phyloP scores from a whole-genome alignment of 2,888 invertebrate species.

The Brenthis hecate region DNA sequence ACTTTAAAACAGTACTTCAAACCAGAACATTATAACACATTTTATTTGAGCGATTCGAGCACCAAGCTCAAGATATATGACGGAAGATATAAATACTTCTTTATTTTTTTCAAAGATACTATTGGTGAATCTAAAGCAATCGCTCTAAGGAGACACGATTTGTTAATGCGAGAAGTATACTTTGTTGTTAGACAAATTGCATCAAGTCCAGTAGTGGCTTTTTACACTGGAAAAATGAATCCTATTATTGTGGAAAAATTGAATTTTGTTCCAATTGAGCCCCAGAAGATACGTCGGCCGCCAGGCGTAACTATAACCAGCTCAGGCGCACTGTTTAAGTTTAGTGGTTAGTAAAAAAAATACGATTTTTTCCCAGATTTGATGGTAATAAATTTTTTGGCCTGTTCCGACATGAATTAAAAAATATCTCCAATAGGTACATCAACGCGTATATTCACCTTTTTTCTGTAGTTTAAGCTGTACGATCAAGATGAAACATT shows the following conservation, averaged over 20 bases:
- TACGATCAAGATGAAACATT: background rate
- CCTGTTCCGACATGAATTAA: no score
- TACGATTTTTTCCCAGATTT: background rate
- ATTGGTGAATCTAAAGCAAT: slow-evolving; percentile 46
- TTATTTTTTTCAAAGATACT: slow-evolving; percentile 57
- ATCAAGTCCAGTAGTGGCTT: slow-evolving; percentile 52
- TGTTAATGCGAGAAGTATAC: slow-evolving; percentile 55
- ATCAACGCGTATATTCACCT: no score
- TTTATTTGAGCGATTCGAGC: slow-evolving; percentile 43
- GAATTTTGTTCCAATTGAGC: slow-evolving; percentile 38
- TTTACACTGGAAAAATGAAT: slow-evolving; percentile 65
- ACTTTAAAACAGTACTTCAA: slow-evolving; percentile 48
- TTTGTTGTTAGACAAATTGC: slow-evolving; percentile 44
- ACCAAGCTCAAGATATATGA: slow-evolving; percentile 48
- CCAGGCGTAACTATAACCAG: slow-evolving; percentile 50
- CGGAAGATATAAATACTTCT: slow-evolving; percentile 51
- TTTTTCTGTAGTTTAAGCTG: background rate
- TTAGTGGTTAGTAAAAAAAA: slow-evolving; percentile 51
- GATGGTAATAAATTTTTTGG: no score
- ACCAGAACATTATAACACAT: slow-evolving; percentile 46
- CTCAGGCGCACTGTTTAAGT: slow-evolving; percentile 53
- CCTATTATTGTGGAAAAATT: slow-evolving; percentile 46
- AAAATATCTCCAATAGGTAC: no score
- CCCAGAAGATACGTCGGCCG: slow-evolving; percentile 27
- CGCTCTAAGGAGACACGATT: slow-evolving; percentile 57